Evolutionary conservation across 2,113 vertebrate genomes (phyloP), one percentile per base, ranked within the genome.

Genomic region (Chascanopsetta lugubris): DNA sequence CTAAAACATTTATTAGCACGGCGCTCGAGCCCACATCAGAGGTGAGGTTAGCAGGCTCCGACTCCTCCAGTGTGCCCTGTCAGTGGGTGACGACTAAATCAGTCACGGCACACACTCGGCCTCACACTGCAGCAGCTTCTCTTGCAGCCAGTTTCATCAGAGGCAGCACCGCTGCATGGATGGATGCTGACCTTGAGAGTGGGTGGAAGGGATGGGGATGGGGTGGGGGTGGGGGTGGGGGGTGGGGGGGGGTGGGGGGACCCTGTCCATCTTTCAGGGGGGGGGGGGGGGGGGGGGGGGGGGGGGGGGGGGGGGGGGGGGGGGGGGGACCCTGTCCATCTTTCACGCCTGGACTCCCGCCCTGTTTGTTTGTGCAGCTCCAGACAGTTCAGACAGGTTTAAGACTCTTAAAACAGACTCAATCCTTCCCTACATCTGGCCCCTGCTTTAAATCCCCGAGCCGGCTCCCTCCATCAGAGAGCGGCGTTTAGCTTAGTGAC

Each of bases 331-430:
- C 36, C 13, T 1, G 47, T n/a, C 25, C 1, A 17, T 42, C 68
- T 69, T n/a, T 69, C 26, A 21, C 47, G 55, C 58, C 79, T 42
- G n/a, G n/a, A 8, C 49, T 59, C 51, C 30, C 13, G 20, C 15
- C 70, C 49, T 36, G 64, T 72, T 74, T 77, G 69, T 60, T 24
- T 53, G 43, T 62, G 20, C 42, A 13, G 32, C 64, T 62, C 42
- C 72, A 88, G 76, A 85, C 88, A 71, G 66, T 80, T 82, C 69
- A 87, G 82, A 88, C 84, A 84, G 83, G 62, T 85, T 87, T 87
- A 89, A 89, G 84, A 77, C 78, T 87, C 87, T 89, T 85, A 90
- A 87, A 88, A 82, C 61, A 29, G 69, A 67, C 73, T 70, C 83
- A 88, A 85, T 75, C 86, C 87, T 62, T 81, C 72, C 56, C 57